phyloP scores from a whole-genome alignment of 2,113 vertebrate genomes.

The Centrocercus urophasianus region DNA sequence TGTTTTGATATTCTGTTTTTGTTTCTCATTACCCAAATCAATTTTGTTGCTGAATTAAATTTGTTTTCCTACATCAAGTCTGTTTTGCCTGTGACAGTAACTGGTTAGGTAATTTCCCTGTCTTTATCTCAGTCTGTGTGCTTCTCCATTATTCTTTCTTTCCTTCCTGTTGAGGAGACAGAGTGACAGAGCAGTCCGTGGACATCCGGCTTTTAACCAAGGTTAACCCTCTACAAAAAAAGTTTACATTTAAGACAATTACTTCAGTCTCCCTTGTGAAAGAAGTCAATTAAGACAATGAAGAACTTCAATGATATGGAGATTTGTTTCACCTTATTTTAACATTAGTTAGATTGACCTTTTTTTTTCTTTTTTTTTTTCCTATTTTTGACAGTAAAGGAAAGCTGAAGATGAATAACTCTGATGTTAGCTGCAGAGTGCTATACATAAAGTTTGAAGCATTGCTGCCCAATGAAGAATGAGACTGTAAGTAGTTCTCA shows the following conservation, averaged over 20 bases:
- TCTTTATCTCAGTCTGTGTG: neutral
- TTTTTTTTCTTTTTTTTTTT: neutral
- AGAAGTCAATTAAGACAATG: neutral
- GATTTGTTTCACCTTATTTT: neutral
- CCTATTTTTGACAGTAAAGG: neutral
- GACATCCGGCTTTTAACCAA: neutral
- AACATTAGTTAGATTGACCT: neutral
- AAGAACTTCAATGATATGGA: neutral
- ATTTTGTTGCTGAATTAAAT: neutral
- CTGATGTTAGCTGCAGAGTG: neutral
- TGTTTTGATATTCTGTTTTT: neutral
- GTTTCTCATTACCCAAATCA: neutral
- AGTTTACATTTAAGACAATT: neutral
- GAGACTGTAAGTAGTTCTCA: neutral
- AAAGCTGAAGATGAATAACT: neutral
- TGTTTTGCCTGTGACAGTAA: neutral
- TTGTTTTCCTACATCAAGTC: neutral
- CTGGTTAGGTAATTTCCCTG: neutral
- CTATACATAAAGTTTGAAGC: neutral
- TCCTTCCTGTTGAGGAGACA: neutral
- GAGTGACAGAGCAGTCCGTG: neutral
- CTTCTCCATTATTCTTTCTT: neutral
- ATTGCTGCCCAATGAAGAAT: neutral
- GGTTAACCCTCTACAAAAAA: neutral
- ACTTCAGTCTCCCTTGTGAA: neutral